Evolutionary conservation across 2,888 invertebrate species (phyloP).

Genomic region (Parnassius smintheus): DNA sequence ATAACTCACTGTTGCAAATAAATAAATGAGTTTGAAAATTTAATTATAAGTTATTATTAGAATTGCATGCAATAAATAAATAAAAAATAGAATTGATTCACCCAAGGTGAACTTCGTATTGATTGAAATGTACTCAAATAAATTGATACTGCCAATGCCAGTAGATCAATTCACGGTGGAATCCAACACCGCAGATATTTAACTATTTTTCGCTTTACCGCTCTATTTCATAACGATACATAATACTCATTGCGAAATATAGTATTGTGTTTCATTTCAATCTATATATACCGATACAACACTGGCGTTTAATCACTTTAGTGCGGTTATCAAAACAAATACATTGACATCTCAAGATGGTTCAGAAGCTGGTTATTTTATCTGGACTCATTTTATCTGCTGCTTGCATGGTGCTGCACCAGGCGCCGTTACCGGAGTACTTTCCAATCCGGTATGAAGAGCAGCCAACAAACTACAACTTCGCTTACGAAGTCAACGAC

Average conservation of each 20-base stretch:
- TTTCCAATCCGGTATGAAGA: conserved; percentile 31
- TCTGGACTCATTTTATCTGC: conserved; percentile 53
- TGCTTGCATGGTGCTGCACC: conserved; percentile 60
- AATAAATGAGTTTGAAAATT: no score
- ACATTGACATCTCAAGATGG: conserved; percentile 16
- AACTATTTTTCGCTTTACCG: conserved; percentile 26
- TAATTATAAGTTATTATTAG: neutral
- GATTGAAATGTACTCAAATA: conserved; percentile 18
- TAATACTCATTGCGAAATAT: conserved; percentile 17
- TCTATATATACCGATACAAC: conserved; percentile 16
- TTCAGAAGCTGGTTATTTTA: conserved; percentile 33
- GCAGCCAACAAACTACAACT: conserved; percentile 61
- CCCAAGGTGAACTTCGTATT: conserved; percentile 10
- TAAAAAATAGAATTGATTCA: neutral
- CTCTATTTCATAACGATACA: conserved; percentile 21
- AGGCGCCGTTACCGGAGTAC: conserved; percentile 39
- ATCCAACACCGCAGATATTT: conserved; percentile 22
- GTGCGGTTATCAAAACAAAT: neutral
- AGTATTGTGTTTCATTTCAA: conserved; percentile 7
- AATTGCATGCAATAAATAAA: neutral
- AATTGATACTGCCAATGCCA: conserved; percentile 11
- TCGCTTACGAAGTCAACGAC: conserved; percentile 79
- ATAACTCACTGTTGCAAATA: no score
- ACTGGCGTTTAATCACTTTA: conserved; percentile 2
- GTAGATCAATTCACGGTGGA: conserved; percentile 14